These are phyloP conservation scores for Probosciger aterrimus DNA, from an alignment of 2,113 vertebrate species.

Conservation along the genomic window DNA sequence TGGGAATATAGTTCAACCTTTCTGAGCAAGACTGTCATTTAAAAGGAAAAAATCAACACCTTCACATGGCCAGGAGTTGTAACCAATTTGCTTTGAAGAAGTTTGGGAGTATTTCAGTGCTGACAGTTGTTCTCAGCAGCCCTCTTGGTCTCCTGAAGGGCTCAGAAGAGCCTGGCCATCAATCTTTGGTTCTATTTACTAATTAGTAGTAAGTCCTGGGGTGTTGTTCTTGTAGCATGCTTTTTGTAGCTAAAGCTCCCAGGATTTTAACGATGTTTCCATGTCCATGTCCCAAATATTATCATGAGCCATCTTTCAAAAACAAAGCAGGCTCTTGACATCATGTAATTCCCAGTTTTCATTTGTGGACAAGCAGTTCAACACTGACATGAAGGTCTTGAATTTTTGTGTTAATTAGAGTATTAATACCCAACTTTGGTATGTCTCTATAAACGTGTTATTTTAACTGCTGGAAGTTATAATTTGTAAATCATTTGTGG, in stretches of 20 bases:
- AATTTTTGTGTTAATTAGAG: neutral
- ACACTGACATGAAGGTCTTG: neutral
- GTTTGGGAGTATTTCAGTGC: neutral
- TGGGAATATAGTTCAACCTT: neutral
- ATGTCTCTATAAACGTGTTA: neutral
- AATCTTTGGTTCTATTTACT: neutral
- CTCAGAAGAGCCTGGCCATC: neutral
- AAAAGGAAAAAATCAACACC: neutral
- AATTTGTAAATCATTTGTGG: neutral
- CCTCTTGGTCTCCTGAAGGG: neutral
- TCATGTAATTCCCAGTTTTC: neutral
- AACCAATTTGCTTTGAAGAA: neutral
- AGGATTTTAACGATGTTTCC: neutral
- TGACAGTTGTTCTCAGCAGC: neutral
- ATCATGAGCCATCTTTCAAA: neutral
- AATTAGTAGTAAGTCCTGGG: neutral
- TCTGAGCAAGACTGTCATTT: neutral
- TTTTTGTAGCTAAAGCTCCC: neutral
- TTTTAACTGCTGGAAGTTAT: neutral
- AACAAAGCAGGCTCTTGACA: neutral
- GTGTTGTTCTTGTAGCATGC: neutral
- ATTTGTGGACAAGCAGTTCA: neutral
- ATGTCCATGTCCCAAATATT: neutral
- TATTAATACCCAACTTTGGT: neutral
- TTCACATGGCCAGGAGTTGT: neutral